Evolutionary conservation across 2,113 vertebrate species (phyloP), one percentile per base, ranked within the genome.

Genomic region (Tetrax tetrax): DNA sequence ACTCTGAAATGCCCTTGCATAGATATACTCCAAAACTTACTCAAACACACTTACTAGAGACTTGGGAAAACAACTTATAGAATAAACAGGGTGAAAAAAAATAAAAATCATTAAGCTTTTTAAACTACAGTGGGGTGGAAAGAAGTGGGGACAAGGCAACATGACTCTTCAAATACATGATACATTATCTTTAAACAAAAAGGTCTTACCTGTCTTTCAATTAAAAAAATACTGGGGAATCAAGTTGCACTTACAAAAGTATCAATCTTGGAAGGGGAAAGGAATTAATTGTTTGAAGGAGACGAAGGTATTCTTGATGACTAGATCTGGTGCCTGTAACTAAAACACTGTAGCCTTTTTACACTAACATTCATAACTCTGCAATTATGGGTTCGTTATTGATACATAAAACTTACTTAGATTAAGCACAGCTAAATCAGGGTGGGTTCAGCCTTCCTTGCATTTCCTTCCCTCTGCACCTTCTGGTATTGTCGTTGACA

Each of bases 381-480:
- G 41, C 10, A 65, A 59, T 83, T 90, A 59, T 7, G 9, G 22
- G 14, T 81, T 66, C 0, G 0, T 50, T 78, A 87, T 7, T 14
- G n/a, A 56, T 79, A 71, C 2, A 60, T 17, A 90, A 79, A 51
- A 5, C 38, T 28, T 4, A 47, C 53, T 77, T 78, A 83, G 41
- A 68, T 11, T 31, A 79, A 75, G 25, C 22, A 63, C 2, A 85
- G 37, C n/a, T 79, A 47, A 78, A 54, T 6, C 14, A 79, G 17
- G 17, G 28, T 47, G 35, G 14, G 27, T 79, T 90, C 48, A 35
- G 33, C 43, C 53, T 63, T 72, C 17, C 50, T 28, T 35, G 33
- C 33, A 51, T 47, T 50, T 3, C 3, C 6, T 5, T 15, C 8
- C 7, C 21, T 5, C 3, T 7, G 6, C 9, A 5, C 7, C 17